These are phyloP conservation scores for Rhizoglyphus robini DNA, from an alignment of 1,140 invertebrate species.

Conservation along the genomic window DNA sequence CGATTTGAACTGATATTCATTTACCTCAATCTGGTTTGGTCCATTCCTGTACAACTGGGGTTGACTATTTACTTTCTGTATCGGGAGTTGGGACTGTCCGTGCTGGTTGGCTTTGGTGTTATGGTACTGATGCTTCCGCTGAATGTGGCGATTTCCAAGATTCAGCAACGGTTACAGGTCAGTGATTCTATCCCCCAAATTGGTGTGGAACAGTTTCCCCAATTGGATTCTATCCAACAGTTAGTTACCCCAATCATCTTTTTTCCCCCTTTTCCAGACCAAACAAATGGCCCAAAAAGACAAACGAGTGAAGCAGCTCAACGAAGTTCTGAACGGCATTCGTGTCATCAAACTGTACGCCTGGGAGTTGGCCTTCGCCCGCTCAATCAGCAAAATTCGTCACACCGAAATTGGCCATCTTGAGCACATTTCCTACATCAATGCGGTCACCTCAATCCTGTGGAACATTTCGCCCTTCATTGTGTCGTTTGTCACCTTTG, in stretches of 20 bases:
- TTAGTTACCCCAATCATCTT: too few relatives aligned
- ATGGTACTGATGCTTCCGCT: conserved; percentile 38
- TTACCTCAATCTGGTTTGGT: conserved; percentile 65
- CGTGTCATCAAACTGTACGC: conserved; percentile 28
- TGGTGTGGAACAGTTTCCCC: too few relatives aligned
- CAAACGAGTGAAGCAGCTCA: conserved; percentile 32
- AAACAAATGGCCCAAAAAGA: conserved; percentile 33
- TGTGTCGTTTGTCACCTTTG: conserved; percentile 9
- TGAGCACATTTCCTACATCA: background rate
- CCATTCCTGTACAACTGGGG: conserved; percentile 77
- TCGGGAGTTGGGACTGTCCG: conserved; percentile 46
- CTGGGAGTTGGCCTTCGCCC: conserved; percentile 29
- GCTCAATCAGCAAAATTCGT: conserved; percentile 2
- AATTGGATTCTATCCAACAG: too few relatives aligned
- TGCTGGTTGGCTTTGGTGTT: conserved; percentile 35
- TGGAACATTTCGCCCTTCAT: conserved; percentile 10
- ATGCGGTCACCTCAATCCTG: background rate
- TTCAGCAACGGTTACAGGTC: conserved; percentile 31
- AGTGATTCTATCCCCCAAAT: too few relatives aligned
- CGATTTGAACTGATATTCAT: conserved; percentile 28
- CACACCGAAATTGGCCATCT: conserved; percentile 13
- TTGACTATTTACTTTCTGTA: conserved; percentile 82
- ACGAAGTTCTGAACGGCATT: conserved; percentile 33
- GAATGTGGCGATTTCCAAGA: background rate
- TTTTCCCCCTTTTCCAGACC: too few relatives aligned